Conservation (phyloP, 2,797 vertebrate genomes). For the Hemibagrus guttatus region DNA sequence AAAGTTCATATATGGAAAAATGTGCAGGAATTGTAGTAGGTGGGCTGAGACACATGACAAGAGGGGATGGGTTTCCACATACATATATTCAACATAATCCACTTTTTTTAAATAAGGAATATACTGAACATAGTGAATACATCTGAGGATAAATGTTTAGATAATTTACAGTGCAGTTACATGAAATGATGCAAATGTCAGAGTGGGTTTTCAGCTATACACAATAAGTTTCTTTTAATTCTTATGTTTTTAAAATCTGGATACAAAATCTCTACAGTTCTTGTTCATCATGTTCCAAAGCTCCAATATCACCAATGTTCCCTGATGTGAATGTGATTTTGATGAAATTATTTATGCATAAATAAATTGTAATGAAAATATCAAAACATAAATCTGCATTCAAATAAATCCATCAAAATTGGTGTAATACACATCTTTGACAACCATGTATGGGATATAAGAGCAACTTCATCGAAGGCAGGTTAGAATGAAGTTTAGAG, state of each 20-base stretch:
- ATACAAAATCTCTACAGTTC: not conserved
- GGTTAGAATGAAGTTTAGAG: slow-evolving; percentile 31
- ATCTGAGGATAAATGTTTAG: not conserved
- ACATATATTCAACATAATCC: not conserved
- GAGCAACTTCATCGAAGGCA: slow-evolving; percentile 5
- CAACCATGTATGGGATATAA: not conserved
- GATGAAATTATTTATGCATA: not conserved
- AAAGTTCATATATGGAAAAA: slow-evolving; percentile 25
- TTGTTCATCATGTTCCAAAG: not conserved
- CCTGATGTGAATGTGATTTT: not conserved
- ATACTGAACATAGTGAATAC: not conserved
- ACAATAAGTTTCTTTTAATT: not conserved
- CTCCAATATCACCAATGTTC: not conserved
- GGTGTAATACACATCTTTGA: not conserved
- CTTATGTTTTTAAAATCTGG: not conserved
- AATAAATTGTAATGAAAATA: not conserved
- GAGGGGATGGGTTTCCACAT: too few species aligned
- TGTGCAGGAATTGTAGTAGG: not conserved
- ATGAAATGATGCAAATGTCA: not conserved
- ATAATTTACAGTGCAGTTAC: not conserved
- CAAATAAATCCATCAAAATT: not conserved
- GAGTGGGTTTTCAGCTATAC: not conserved
- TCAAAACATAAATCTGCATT: not conserved
- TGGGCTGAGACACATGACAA: not conserved
- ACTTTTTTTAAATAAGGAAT: not conserved